phyloP scores from a whole-genome alignment of 2,888 invertebrate species.

The Halictus ligatus region DNA sequence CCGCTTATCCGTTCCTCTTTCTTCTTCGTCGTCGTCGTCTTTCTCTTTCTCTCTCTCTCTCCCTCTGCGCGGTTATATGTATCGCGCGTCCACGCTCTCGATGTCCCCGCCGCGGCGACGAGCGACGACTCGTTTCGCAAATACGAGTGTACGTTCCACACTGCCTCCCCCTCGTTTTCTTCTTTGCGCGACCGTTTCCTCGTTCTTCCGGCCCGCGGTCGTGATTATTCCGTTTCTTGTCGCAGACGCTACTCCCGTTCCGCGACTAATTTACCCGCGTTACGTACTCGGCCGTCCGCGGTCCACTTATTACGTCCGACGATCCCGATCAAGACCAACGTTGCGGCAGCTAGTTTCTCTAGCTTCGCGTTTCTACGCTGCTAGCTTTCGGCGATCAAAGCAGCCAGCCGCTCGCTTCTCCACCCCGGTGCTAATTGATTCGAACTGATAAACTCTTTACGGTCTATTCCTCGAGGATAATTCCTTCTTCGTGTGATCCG shows the following conservation, averaged over 20 bases:
- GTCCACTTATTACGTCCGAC: neutral
- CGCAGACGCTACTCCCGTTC: constrained; percentile 43
- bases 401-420: constrained; percentile 1
- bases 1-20: constrained; percentile 1
- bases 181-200: constrained; percentile 66
- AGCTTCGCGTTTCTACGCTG: neutral
- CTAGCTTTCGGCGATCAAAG: constrained; percentile 18
- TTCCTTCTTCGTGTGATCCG: neutral
- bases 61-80: neutral
- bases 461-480: neutral
- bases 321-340: neutral
- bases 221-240: constrained; percentile 65
- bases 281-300: neutral
- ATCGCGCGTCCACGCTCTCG: neutral
- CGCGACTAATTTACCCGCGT: constrained; percentile 54
- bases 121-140: neutral
- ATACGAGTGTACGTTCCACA: neutral
- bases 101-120: neutral
- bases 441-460: neutral
- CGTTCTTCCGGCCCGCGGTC: constrained; percentile 64
- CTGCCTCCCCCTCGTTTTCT: neutral
- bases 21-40: neutral
- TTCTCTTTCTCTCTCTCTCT: constrained; percentile 59
- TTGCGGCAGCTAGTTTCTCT: no score
- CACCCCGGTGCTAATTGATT: neutral